These are phyloP conservation scores for Onthophagus sagittarius DNA, from an alignment of 2,888 invertebrate genomes.

Conservation along the genomic window DNA sequence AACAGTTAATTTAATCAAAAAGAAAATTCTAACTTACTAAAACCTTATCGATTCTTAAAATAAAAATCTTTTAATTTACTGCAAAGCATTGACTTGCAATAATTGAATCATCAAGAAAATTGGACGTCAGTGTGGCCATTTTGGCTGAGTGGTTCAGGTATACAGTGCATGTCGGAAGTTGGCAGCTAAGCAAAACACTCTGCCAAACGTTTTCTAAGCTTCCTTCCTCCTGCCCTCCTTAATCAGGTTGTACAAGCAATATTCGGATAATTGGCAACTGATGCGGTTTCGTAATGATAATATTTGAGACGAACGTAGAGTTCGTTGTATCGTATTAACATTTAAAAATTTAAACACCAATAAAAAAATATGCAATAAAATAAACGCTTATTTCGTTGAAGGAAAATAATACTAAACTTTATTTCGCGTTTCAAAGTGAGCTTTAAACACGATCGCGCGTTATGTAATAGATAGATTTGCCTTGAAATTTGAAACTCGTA, in stretches of 20 bases:
- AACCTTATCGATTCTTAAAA: neutral
- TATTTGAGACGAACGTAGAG: neutral
- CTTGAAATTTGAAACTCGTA: neutral
- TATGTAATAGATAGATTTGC: neutral
- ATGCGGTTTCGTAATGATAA: neutral
- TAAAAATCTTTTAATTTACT: neutral
- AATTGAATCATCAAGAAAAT: neutral
- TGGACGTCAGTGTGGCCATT: neutral
- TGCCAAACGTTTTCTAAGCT: neutral
- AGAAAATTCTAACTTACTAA: neutral
- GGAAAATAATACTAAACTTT: neutral
- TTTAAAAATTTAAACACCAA: neutral
- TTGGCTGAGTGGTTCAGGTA: neutral
- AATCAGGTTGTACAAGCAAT: neutral
- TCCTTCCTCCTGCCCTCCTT: neutral
- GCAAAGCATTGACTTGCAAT: neutral
- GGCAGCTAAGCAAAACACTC: neutral
- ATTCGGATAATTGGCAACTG: neutral
- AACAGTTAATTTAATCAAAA: neutral
- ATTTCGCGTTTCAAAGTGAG: neutral
- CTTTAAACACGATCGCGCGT: neutral
- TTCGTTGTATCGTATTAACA: neutral
- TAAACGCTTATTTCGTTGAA: no score
- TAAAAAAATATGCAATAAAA: no score
- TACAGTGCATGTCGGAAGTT: neutral